phyloP scores from a whole-genome alignment of 2,888 invertebrate genomes.

The Dolichomitus sp. region DNA sequence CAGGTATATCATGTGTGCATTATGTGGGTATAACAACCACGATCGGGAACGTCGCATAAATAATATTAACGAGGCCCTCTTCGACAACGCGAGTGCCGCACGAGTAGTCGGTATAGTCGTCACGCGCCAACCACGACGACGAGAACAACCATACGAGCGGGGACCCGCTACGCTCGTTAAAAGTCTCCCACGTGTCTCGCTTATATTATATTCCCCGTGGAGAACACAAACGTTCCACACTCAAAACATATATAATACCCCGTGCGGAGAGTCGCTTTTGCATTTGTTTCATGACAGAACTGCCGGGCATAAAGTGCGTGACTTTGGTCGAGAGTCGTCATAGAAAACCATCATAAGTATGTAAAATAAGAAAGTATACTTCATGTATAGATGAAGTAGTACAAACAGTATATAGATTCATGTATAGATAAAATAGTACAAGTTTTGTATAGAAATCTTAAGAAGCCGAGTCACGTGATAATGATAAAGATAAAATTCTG shows the following conservation, averaged over 20 bases:
- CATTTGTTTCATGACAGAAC: constrained; percentile 41
- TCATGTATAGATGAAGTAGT: neutral
- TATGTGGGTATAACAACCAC: constrained; percentile 50
- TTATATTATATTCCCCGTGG: constrained; percentile 49
- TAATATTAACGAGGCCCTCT: constrained; percentile 64
- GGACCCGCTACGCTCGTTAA: constrained; percentile 59
- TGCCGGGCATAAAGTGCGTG: constrained; percentile 3
- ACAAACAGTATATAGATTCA: neutral
- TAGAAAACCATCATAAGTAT: constrained; percentile 1
- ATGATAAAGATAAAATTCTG: too few species aligned
- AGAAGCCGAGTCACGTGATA: too few species aligned
- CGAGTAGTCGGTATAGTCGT: constrained; percentile 27
- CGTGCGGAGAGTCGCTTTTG: constrained; percentile 18
- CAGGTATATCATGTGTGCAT: constrained; percentile 30
- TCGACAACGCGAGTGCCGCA: constrained; percentile 33
- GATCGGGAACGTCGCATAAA: constrained; percentile 62
- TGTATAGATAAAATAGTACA: neutral
- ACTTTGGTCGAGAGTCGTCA: constrained; percentile 2
- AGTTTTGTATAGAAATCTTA: neutral
- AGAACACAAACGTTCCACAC: constrained; percentile 50
- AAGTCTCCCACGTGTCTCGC: constrained; percentile 60
- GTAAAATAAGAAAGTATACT: constrained; percentile 20
- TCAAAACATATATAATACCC: constrained; percentile 30
- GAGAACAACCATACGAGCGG: constrained; percentile 10
- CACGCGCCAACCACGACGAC: constrained; percentile 41